Evolutionary conservation across 2,797 vertebrate species (phyloP).

Genomic region (Lophius americanus): DNA sequence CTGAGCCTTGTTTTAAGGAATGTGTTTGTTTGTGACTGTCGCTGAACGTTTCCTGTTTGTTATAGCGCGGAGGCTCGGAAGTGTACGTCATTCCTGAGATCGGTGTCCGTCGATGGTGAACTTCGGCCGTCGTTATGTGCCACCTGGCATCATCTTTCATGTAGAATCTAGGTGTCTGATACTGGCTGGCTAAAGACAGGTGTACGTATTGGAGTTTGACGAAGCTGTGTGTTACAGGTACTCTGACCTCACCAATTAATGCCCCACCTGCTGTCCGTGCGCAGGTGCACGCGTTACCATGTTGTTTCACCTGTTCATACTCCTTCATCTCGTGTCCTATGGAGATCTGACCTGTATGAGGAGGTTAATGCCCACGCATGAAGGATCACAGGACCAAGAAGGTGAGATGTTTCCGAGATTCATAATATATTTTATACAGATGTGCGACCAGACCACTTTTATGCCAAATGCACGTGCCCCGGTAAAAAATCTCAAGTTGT

Average conservation of each 20-base stretch:
- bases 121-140: constrained; percentile 11
- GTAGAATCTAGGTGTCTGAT: not conserved
- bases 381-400: constrained; percentile 41
- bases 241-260: constrained; percentile 26
- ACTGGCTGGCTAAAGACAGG: not conserved
- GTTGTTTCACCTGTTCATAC: constrained; percentile 65
- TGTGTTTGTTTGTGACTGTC: constrained; percentile 3
- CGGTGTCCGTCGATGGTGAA: constrained; percentile 18
- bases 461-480: too few species aligned
- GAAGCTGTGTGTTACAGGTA: not conserved
- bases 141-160: constrained; percentile 8
- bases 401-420: constrained; percentile 47
- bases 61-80: constrained; percentile 30
- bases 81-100: not conserved
- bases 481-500: too few species aligned
- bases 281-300: constrained; percentile 67
- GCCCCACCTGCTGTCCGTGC: constrained; percentile 23
- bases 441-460: too few species aligned
- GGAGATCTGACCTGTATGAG: constrained; percentile 66
- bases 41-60: constrained; percentile 35
- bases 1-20: not conserved
- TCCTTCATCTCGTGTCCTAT: constrained; percentile 63
- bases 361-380: constrained; percentile 21
- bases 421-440: too few species aligned
- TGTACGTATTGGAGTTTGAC: not conserved